Conservation (phyloP, 2,797 vertebrate genomes). For the Thalassophryne amazonica region DNA sequence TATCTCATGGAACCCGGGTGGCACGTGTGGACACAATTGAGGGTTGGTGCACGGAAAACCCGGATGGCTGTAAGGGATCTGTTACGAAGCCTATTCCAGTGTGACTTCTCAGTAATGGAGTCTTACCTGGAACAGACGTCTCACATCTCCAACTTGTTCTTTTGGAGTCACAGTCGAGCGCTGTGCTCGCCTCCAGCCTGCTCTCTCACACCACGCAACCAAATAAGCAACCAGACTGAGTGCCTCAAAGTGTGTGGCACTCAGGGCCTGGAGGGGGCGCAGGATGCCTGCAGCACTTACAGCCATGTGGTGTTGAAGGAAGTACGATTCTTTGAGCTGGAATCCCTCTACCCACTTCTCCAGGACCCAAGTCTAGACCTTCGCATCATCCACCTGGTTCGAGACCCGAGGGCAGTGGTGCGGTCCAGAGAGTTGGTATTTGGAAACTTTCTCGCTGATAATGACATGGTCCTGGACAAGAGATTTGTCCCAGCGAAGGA, state of each 20-base stretch:
- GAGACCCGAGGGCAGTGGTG: constrained; percentile 89
- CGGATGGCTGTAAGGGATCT: constrained; percentile 89
- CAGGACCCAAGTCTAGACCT: constrained; percentile 84
- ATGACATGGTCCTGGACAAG: constrained; percentile 82
- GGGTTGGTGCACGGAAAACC: constrained; percentile 59
- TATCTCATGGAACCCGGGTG: constrained; percentile 95
- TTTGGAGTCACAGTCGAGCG: constrained; percentile 89
- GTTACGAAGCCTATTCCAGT: constrained; percentile 82
- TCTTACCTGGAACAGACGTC: constrained; percentile 83
- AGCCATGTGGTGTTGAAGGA: constrained; percentile 93
- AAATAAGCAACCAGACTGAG: constrained; percentile 77
- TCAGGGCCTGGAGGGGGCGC: constrained; percentile 67
- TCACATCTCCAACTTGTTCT: constrained; percentile 86
- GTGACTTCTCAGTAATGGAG: constrained; percentile 90
- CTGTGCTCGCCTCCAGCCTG: constrained; percentile 90
- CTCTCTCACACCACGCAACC: constrained; percentile 68
- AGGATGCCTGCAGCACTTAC: constrained; percentile 82
- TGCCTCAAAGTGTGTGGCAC: constrained; percentile 78
- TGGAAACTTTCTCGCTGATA: constrained; percentile 77
- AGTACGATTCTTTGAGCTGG: constrained; percentile 91
- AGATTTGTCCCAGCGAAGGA: constrained; percentile 72
- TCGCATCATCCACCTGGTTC: constrained; percentile 89
- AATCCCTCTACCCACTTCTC: constrained; percentile 89
- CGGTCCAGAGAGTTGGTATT: constrained; percentile 81
- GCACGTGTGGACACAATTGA: constrained; percentile 87